phyloP scores from a whole-genome alignment of 2,797 vertebrate genomes.

The Gymnocypris eckloni region DNA sequence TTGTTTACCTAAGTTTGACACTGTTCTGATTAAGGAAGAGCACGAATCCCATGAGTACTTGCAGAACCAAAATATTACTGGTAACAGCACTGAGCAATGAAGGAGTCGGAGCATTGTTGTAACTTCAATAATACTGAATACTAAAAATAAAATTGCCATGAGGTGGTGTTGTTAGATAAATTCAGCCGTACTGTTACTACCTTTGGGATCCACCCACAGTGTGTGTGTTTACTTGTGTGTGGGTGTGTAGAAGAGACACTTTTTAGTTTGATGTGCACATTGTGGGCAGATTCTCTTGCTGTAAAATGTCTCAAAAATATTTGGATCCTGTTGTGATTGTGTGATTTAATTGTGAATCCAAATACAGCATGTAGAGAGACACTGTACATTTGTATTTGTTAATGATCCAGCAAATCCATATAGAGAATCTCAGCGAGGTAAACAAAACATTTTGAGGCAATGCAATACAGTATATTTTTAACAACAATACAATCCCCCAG shows the following conservation, averaged over 20 bases:
- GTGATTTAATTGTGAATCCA: constrained; percentile 23
- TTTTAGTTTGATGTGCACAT: constrained; percentile 5
- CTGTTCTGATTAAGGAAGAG: background rate
- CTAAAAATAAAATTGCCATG: constrained; percentile 10
- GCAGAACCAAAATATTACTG: background rate
- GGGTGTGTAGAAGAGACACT: constrained; percentile 21
- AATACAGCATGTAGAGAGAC: background rate
- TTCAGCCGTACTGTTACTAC: background rate
- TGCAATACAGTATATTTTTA: background rate
- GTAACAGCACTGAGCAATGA: background rate
- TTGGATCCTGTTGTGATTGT: background rate
- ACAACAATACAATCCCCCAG: background rate
- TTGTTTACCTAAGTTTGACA: constrained; percentile 24
- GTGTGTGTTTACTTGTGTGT: constrained; percentile 11
- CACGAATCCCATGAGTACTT: background rate
- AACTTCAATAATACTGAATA: constrained; percentile 13
- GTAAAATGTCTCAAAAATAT: background rate
- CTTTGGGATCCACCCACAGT: constrained; percentile 22
- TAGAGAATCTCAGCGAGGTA: background rate
- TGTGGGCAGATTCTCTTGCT: background rate
- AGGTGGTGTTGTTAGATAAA: constrained; percentile 15
- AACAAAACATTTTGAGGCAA: constrained; percentile 1
- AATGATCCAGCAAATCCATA: background rate
- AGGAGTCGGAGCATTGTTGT: background rate
- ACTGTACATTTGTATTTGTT: background rate